Percentiles rank a stretch among this genome's conserved stretches.
Conservation (phyloP, 2,797 vertebrate genomes). For the Anniella stebbinsi region DNA sequence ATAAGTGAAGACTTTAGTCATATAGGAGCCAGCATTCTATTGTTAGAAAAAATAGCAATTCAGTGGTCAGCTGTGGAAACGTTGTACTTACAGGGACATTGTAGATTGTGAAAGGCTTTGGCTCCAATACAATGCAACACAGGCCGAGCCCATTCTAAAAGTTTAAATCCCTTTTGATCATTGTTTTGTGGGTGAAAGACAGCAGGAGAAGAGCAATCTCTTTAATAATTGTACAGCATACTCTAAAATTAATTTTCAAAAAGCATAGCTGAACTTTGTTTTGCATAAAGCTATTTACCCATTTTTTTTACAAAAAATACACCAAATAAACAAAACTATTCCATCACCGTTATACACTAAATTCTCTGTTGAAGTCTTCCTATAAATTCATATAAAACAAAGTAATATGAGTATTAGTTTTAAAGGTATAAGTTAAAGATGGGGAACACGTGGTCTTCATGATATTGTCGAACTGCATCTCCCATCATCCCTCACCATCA, state of each 20-base stretch:
- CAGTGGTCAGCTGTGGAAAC: background rate
- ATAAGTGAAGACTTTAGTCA: background rate
- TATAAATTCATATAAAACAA: background rate
- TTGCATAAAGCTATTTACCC: background rate
- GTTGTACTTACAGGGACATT: conserved; percentile 4
- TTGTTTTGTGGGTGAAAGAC: background rate
- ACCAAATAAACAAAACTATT: background rate
- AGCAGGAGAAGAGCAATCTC: background rate
- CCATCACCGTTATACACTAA: conserved; percentile 39
- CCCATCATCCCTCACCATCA: too few relatives aligned
- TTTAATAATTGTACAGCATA: background rate
- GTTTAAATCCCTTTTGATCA: background rate
- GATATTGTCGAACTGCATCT: too few relatives aligned
- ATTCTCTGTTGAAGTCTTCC: background rate
- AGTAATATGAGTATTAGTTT: background rate
- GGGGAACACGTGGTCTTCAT: too few relatives aligned
- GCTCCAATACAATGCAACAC: background rate
- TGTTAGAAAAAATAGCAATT: background rate
- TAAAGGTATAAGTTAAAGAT: background rate
- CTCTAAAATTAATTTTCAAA: background rate
- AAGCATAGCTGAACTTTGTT: conserved; percentile 11
- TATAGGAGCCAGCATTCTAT: background rate
- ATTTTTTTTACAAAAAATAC: background rate
- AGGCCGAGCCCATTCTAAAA: background rate
- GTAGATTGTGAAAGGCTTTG: conserved; percentile 6